Evolutionary conservation across 2,797 vertebrate genomes (phyloP).

Genomic region (Heliangelus exortis): DNA sequence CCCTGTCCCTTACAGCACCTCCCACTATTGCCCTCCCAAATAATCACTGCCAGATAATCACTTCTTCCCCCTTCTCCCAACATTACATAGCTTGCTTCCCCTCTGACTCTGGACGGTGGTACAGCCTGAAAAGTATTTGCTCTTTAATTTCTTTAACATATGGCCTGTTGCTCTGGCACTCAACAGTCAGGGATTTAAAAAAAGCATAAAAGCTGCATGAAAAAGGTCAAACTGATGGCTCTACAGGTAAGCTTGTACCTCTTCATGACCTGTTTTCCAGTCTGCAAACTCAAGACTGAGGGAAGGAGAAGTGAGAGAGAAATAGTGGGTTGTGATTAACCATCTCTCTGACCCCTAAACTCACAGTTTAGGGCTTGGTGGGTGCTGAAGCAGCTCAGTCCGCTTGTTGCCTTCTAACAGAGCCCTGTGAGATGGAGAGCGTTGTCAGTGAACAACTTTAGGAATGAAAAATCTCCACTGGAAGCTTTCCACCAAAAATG

Average conservation of each 20-base stretch:
- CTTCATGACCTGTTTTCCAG: not conserved
- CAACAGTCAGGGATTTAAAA: not conserved
- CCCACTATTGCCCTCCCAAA: slow-evolving; percentile 49
- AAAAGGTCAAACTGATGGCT: not conserved
- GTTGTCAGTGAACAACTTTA: not conserved
- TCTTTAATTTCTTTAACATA: slow-evolving; percentile 17
- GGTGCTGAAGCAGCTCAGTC: not conserved
- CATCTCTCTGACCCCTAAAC: accelerated
- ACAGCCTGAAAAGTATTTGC: not conserved
- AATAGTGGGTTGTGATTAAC: not conserved
- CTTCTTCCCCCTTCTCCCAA: slow-evolving; percentile 67
- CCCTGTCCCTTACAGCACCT: slow-evolving; percentile 43
- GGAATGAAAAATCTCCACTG: not conserved
- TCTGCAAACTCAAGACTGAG: not conserved
- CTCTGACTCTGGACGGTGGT: slow-evolving; percentile 32
- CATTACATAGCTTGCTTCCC: not conserved
- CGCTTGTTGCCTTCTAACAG: not conserved
- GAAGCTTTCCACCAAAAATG: not conserved
- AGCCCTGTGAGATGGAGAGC: not conserved
- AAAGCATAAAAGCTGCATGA: not conserved
- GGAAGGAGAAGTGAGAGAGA: not conserved
- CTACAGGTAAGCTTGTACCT: not conserved
- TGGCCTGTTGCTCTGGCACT: not conserved
- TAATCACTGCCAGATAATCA: slow-evolving; percentile 62
- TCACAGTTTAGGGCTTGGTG: not conserved